phyloP scores from a whole-genome alignment of 2,113 vertebrate genomes.

The Microcebus tavaratra region DNA sequence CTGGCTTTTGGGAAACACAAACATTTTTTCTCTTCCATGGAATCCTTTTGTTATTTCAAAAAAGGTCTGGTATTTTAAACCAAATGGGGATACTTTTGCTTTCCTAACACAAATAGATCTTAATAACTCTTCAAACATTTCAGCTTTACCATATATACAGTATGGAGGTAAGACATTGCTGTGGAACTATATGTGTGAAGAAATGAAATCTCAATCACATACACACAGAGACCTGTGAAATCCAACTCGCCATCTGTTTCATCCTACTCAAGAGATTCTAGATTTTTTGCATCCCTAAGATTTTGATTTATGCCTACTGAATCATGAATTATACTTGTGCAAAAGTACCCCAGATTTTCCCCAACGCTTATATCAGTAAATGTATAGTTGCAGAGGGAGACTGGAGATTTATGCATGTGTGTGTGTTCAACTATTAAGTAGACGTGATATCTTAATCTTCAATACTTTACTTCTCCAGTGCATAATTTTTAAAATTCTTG shows the following conservation, averaged over 20 bases:
- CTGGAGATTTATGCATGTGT: not conserved
- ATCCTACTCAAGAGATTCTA: slow-evolving; percentile 5
- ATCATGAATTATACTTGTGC: slow-evolving; percentile 46
- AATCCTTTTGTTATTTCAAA: not conserved
- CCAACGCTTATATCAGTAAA: not conserved
- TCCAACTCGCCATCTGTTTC: slow-evolving; percentile 58
- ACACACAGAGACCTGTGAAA: not conserved
- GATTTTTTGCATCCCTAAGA: not conserved
- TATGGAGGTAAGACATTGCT: not conserved
- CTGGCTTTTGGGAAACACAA: not conserved
- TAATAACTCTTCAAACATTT: slow-evolving; percentile 29
- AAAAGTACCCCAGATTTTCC: not conserved
- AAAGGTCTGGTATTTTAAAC: slow-evolving; percentile 16
- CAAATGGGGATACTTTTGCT: not conserved
- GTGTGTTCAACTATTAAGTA: not conserved
- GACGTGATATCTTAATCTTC: not conserved
- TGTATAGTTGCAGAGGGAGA: slow-evolving; percentile 6
- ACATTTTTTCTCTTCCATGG: not conserved
- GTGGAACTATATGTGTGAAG: not conserved
- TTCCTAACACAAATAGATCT: slow-evolving; percentile 18
- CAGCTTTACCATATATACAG: not conserved
- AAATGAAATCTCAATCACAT: slow-evolving; percentile 32
- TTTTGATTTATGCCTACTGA: slow-evolving; percentile 54
- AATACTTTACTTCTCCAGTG: not conserved
- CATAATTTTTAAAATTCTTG: not conserved